These are phyloP conservation scores for Tetrapedia diversipes DNA, from an alignment of 2,888 invertebrate genomes.

Conservation along the genomic window DNA sequence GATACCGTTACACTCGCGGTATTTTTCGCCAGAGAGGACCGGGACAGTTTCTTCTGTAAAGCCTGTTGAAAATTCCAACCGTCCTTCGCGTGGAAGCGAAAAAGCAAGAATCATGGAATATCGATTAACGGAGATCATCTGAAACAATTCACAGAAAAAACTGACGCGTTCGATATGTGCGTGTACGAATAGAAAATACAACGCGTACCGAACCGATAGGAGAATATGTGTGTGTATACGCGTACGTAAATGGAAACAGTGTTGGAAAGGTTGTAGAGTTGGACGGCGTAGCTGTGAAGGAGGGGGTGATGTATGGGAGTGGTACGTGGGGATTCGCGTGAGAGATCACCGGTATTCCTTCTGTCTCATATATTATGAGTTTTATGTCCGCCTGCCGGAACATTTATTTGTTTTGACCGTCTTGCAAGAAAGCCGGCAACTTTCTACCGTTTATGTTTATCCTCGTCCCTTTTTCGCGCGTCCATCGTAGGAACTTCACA, in stretches of 20 bases:
- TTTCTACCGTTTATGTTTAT: conserved; percentile 27
- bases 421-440: conserved; percentile 66
- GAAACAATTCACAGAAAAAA: conserved; percentile 24
- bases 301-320: conserved; percentile 72
- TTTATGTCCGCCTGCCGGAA: conserved; percentile 77
- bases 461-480: not conserved
- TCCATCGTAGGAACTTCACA: conserved; percentile 48
- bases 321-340: conserved; percentile 75
- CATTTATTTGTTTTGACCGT: conserved; percentile 77
- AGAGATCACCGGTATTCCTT: conserved; percentile 77
- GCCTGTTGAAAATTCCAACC: no score
- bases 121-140: no score
- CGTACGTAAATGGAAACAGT: conserved; percentile 63
- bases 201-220: conserved; percentile 34
- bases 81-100: no score
- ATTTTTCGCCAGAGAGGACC: no score
- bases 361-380: conserved; percentile 78
- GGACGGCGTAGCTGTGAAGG: conserved; percentile 48
- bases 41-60: no score
- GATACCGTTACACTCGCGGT: not conserved
- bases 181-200: conserved; percentile 59
- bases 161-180: conserved; percentile 41
- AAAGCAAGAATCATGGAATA: no score
- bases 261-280: conserved; percentile 69
- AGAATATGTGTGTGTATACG: conserved; percentile 20